These are phyloP conservation scores for Jacana jacana DNA, from an alignment of 2,113 vertebrate species.

Conservation along the genomic window DNA sequence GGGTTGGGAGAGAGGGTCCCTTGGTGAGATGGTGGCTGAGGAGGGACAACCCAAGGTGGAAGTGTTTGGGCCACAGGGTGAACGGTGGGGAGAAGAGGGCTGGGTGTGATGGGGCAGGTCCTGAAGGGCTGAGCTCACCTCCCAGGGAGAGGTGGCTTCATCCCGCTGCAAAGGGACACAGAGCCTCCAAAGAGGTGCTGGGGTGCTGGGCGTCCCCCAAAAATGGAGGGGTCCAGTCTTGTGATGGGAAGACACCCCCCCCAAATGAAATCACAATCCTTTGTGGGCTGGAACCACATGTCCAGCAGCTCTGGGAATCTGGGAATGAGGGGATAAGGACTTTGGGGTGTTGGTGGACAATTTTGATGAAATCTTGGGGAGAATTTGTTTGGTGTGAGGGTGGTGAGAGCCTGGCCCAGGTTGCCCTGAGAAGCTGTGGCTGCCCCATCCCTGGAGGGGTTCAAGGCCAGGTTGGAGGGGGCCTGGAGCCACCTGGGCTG, in stretches of 20 bases:
- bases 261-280: neutral
- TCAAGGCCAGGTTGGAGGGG: no score
- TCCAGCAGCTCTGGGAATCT: neutral
- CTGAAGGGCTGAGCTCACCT: neutral
- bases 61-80: neutral
- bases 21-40: rapidly evolving
- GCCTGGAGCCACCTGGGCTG: no score
- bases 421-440: no score
- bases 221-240: neutral
- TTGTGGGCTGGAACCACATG: rapidly evolving
- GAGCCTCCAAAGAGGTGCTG: neutral
- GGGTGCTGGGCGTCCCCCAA: no score
- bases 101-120: neutral
- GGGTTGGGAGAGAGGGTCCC: neutral
- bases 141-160: neutral
- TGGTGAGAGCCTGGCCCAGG: no score
- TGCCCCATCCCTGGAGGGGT: no score
- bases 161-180: rapidly evolving
- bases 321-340: neutral
- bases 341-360: no score
- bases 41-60: neutral
- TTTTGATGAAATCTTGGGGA: no score
- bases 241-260: neutral
- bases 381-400: no score
- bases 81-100: neutral